Evolutionary conservation across 2,888 invertebrate species (phyloP).

Genomic region (Amorpha juglandis): DNA sequence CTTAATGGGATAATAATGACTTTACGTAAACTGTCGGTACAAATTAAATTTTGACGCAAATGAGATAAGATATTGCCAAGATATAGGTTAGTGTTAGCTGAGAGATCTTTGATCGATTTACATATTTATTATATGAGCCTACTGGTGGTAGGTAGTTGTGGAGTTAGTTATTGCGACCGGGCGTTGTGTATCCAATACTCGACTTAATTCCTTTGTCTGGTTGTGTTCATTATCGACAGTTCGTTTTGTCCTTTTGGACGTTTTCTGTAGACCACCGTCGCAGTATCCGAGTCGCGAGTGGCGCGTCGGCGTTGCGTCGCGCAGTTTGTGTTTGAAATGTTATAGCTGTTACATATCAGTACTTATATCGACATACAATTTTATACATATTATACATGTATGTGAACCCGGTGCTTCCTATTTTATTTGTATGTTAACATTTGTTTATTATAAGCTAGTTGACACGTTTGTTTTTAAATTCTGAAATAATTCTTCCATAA

Average conservation of each 20-base stretch:
- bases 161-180: conserved; percentile 30
- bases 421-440: conserved; percentile 79
- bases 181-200: conserved; percentile 23
- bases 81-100: conserved; percentile 42
- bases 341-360: conserved; percentile 62
- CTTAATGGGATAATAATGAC: conserved; percentile 22
- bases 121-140: neutral
- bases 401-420: conserved; percentile 75
- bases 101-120: conserved; percentile 35
- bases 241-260: conserved; percentile 28
- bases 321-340: conserved; percentile 61
- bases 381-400: conserved; percentile 12
- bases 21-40: conserved; percentile 37
- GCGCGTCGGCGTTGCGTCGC: conserved; percentile 39
- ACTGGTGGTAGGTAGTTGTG: conserved; percentile 36
- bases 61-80: conserved; percentile 45
- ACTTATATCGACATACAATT: conserved; percentile 62
- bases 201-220: conserved; percentile 25
- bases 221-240: conserved; percentile 20
- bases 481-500: conserved; percentile 56
- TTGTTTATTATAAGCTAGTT: conserved; percentile 77
- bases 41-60: conserved; percentile 43
- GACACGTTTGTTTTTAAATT: conserved; percentile 66
- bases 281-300: neutral
- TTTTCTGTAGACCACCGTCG: neutral